These are phyloP conservation scores for Pantelozetes paolii DNA, from an alignment of 2,888 invertebrate genomes.

Conservation along the genomic window DNA sequence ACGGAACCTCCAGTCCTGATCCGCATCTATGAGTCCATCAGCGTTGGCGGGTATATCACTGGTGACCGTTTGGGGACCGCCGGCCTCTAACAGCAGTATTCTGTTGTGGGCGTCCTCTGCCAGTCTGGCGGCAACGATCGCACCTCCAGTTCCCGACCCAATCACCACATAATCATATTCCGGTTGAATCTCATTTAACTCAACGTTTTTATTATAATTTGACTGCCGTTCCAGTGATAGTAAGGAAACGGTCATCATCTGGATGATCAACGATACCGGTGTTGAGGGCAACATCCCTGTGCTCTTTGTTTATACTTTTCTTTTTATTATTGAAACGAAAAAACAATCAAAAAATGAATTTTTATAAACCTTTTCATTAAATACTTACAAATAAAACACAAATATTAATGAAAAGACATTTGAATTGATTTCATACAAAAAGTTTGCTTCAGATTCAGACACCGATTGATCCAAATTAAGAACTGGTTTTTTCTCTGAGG, in stretches of 20 bases:
- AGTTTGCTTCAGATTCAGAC: background rate
- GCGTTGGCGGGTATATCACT: slow-evolving; percentile 21
- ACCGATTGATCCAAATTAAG: background rate
- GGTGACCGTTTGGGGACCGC: slow-evolving; percentile 1
- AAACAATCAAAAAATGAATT: background rate
- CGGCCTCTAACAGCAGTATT: background rate
- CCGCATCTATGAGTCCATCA: background rate
- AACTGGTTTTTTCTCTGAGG: background rate
- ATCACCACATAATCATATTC: slow-evolving; percentile 24
- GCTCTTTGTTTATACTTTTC: too few relatives aligned
- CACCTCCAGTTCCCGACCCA: slow-evolving; percentile 18
- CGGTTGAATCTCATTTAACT: background rate
- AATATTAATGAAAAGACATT: too few relatives aligned
- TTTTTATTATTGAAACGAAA: background rate
- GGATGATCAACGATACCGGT: background rate
- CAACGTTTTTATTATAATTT: background rate
- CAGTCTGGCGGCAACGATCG: background rate
- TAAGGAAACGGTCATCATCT: slow-evolving; percentile 6
- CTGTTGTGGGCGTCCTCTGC: background rate
- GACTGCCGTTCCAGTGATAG: background rate
- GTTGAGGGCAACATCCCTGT: background rate
- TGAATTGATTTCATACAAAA: too few relatives aligned
- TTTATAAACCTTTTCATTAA: too few relatives aligned
- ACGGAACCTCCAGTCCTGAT: background rate
- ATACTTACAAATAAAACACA: too few relatives aligned